Evolutionary conservation across 2,797 vertebrate species (phyloP).

Genomic region (Urocyon cinereoargenteus): DNA sequence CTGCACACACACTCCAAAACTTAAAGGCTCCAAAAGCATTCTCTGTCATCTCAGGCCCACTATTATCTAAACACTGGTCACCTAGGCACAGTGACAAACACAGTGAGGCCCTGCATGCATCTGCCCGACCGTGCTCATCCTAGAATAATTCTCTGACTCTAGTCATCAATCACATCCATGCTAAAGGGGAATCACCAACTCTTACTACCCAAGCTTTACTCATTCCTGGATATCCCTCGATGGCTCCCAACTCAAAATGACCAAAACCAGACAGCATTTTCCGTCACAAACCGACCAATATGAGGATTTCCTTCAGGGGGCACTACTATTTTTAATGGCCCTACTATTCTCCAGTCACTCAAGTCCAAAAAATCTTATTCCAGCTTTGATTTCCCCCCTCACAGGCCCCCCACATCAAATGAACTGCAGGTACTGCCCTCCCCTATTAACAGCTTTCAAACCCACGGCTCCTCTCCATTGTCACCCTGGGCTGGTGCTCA

Average conservation of each 20-base stretch:
- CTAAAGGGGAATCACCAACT: neutral
- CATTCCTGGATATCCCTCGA: neutral
- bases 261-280: neutral
- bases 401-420: neutral
- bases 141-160: neutral
- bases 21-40: neutral
- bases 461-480: neutral
- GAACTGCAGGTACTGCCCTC: neutral
- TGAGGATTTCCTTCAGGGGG: neutral
- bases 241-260: neutral
- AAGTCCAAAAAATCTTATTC: neutral
- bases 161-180: neutral
- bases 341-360: neutral
- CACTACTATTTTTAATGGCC: neutral
- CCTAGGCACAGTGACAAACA: neutral
- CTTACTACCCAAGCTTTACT: neutral
- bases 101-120: rapidly evolving
- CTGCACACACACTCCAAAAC: neutral
- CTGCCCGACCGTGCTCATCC: rapidly evolving
- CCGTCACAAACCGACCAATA: neutral
- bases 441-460: neutral
- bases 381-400: neutral
- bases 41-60: neutral
- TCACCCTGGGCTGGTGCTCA: neutral
- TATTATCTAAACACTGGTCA: neutral